Evolutionary conservation across 2,113 vertebrate species (phyloP).

Genomic region (Hyaena hyaena): DNA sequence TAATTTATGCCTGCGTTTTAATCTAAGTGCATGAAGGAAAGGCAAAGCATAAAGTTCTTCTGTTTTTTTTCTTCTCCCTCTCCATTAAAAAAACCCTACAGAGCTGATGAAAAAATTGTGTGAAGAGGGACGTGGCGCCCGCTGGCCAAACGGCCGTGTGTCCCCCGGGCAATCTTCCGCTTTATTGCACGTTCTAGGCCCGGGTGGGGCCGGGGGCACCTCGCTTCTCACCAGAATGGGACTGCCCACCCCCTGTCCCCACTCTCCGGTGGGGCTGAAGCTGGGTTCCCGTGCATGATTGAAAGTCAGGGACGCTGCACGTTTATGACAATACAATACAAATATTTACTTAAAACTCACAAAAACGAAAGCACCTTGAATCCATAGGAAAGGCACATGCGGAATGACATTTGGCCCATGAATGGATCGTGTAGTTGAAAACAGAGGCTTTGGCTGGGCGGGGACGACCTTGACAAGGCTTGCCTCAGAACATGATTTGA

Average conservation of each 20-base stretch:
- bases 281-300: conserved; percentile 89
- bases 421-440: conserved; percentile 43
- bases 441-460: neutral
- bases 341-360: conserved; percentile 96
- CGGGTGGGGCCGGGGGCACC: neutral
- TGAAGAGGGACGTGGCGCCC: neutral
- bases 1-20: conserved; percentile 59
- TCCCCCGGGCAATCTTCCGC: neutral
- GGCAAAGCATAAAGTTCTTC: conserved; percentile 34
- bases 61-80: neutral
- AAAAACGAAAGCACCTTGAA: conserved; percentile 95
- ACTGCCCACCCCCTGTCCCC: rapidly evolving
- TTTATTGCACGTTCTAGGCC: neutral
- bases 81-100: neutral
- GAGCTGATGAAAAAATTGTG: neutral
- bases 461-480: conserved; percentile 26
- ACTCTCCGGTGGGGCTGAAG: neutral
- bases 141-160: neutral
- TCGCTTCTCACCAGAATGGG: rapidly evolving
- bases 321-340: conserved; percentile 92
- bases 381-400: conserved; percentile 88
- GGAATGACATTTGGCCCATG: conserved; percentile 72
- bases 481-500: conserved; percentile 38
- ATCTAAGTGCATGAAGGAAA: conserved; percentile 59
- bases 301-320: conserved; percentile 90